A percentile compares a stretch with the other conserved stretches of the same genome.
phyloP scores from a whole-genome alignment of 2,888 invertebrate genomes.

The Cosmorhoe ocellata region DNA sequence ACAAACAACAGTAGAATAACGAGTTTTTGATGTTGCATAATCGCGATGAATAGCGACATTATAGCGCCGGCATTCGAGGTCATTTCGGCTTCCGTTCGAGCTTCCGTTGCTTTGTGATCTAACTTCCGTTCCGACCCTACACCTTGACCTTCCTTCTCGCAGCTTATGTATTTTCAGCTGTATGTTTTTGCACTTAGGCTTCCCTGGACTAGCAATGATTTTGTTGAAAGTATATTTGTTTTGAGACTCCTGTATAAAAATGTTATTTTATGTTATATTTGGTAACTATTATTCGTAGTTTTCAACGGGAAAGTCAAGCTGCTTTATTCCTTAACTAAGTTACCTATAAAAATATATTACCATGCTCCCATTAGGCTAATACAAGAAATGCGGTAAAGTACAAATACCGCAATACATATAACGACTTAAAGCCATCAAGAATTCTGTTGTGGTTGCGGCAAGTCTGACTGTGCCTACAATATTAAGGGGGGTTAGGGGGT shows the following conservation, averaged over 20 bases:
- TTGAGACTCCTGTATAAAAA: no score
- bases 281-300: no score
- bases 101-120: constrained; percentile 35
- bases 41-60: constrained; percentile 17
- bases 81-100: constrained; percentile 35
- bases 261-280: no score
- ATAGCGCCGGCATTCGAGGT: constrained; percentile 29
- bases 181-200: no score
- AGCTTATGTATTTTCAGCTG: constrained; percentile 16
- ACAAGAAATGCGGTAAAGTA: constrained; percentile 34
- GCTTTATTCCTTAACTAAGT: background rate
- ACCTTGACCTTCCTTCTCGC: constrained; percentile 26
- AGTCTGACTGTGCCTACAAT: constrained; percentile 13
- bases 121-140: constrained; percentile 33
- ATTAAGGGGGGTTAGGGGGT: constrained; percentile 44
- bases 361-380: background rate
- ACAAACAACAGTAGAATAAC: constrained; percentile 1
- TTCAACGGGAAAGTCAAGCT: background rate
- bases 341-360: background rate
- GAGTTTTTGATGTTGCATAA: constrained; percentile 22
- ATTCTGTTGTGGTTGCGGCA: constrained; percentile 38
- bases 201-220: no score
- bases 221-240: no score
- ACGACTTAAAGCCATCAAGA: constrained; percentile 33
- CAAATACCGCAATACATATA: constrained; percentile 44